phyloP scores from a whole-genome alignment of 1,140 invertebrate species.

The Meloidogyne hapla region DNA sequence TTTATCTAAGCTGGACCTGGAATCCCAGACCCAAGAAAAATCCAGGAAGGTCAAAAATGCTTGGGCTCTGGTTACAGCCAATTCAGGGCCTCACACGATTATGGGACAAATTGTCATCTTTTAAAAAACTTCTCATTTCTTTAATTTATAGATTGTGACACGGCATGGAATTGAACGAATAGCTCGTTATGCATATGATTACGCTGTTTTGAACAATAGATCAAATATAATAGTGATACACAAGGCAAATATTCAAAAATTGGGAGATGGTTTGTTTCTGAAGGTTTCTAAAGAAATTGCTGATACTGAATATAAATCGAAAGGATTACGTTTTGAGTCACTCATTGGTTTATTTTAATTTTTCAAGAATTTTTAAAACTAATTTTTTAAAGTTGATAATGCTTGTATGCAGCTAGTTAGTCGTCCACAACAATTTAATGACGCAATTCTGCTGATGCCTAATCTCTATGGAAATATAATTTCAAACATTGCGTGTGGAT shows the following conservation, averaged over 20 bases:
- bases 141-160: conserved; percentile 83
- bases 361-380: conserved; percentile 10
- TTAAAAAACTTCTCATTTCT: no score
- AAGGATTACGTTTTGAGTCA: conserved; percentile 41
- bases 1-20: no score
- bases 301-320: conserved; percentile 24
- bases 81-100: no score
- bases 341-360: conserved; percentile 46
- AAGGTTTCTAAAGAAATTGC: conserved; percentile 35
- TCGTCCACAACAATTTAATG: conserved; percentile 49
- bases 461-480: conserved; percentile 67
- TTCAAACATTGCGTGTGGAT: conserved; percentile 93
- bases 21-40: no score
- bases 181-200: conserved; percentile 92
- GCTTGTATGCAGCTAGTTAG: conserved; percentile 51
- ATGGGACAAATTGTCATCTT: no score
- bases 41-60: no score
- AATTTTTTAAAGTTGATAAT: conserved; percentile 33
- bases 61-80: no score
- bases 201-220: conserved; percentile 80
- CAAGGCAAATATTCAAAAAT: conserved; percentile 85
- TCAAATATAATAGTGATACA: conserved; percentile 95
- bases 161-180: conserved; percentile 86
- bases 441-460: conserved; percentile 47
- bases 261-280: conserved; percentile 60